Base-by-base conservation (phyloP, 2,888 invertebrate species). In the Dorcus parallelipipedus region DNA sequence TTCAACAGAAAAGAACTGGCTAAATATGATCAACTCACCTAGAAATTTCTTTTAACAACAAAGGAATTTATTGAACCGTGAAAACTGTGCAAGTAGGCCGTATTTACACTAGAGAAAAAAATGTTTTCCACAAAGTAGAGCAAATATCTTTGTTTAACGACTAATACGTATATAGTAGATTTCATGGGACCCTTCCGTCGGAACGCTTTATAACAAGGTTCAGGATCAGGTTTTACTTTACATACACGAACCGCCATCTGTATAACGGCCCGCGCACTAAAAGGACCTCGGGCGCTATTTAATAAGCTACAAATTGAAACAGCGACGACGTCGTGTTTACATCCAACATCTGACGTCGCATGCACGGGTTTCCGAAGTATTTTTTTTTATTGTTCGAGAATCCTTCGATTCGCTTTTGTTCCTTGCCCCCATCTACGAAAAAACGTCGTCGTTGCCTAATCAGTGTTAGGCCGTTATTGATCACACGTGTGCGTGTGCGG, bases 231-330 rank as follows among this genome's bases (percentile, higher is more conserved):
- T 49, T 54, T 45, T 10, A 23, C 14, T 17, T n/a, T 20, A 14
- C 17, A 38, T 20, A 61, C 55, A 47, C 9, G 50, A n/a, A 47
- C 60, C 64, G 60, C 52, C 66, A 59, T 65, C 66, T 66, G 40
- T 56, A 52, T 41, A 38, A 52, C 33, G 45, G 52, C 42, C 56
- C 23, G 47, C 52, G 54, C 49, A 59, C 57, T 56, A 43, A 40
- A 38, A 33, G 49, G 57, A 55, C 62, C 63, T 59, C 55, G 59
- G 61, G 63, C 64, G 53, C 49, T 53, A 58, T 60, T 61, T 65
- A 67, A 64, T 62, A 63, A 65, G 64, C 63, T 63, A 65, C 63
- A 65, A 67, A 67, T 65, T 64, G 63, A 56, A 54, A 54, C 55
- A 56, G 54, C 60, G 64, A 65, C 59, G 55, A 65, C 60, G 64